These are phyloP conservation scores for Dasysyrphus tricinctus DNA, from an alignment of 2,888 invertebrate species.

Conservation along the genomic window DNA sequence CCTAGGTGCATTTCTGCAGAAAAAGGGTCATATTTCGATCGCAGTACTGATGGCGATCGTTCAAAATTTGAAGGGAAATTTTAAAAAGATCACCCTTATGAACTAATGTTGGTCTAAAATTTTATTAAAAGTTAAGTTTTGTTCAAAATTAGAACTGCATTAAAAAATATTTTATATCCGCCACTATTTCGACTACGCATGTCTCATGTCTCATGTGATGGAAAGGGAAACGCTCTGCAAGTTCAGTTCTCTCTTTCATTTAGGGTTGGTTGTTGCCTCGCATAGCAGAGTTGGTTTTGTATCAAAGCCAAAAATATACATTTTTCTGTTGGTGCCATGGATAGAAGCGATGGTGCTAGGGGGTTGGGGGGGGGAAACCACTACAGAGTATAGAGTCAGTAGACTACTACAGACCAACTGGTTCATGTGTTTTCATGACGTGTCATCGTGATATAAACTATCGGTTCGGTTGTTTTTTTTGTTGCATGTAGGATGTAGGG, in stretches of 20 bases:
- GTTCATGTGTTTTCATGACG: slow-evolving; percentile 22
- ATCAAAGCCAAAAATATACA: slow-evolving; percentile 5
- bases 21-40: neutral
- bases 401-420: slow-evolving; percentile 6
- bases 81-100: neutral
- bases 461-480: neutral
- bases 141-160: neutral
- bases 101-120: neutral
- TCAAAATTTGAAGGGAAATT: neutral
- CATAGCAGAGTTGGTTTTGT: slow-evolving; percentile 16
- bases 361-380: neutral
- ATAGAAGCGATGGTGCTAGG: neutral
- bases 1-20: neutral
- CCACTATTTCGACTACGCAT: slow-evolving; percentile 33
- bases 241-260: slow-evolving; percentile 34
- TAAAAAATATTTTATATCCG: slow-evolving; percentile 8
- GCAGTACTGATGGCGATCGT: slow-evolving; percentile 20
- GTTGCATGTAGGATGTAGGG: neutral
- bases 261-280: slow-evolving; percentile 31
- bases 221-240: slow-evolving; percentile 41
- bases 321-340: neutral
- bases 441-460: neutral
- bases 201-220: slow-evolving; percentile 25
- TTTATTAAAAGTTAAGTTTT: neutral
- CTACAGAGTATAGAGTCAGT: neutral